Evolutionary conservation across 2,888 invertebrate genomes (phyloP).

Genomic region (Oeneis ivallda): DNA sequence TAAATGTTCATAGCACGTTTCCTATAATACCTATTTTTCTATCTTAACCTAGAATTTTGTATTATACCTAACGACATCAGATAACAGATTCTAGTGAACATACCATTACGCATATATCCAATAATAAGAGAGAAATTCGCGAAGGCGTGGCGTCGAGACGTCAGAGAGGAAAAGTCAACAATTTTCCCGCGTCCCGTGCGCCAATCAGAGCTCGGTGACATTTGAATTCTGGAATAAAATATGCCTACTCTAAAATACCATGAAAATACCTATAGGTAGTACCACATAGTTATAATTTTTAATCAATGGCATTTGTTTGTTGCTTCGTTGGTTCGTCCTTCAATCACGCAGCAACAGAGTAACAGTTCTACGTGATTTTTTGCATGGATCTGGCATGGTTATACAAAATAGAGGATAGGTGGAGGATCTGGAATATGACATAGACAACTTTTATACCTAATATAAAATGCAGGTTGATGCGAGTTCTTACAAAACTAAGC

Average conservation of each 20-base stretch:
- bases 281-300: neutral
- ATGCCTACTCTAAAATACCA: neutral
- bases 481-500: no score
- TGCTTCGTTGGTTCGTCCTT: no score
- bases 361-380: no score
- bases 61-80: neutral
- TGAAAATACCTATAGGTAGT: no score
- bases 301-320: no score
- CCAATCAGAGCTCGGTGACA: conserved; percentile 46
- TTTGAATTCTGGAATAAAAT: conserved; percentile 27
- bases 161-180: conserved; percentile 78
- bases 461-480: no score
- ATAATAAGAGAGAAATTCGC: conserved; percentile 55
- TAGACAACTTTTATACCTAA: no score
- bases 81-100: neutral
- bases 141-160: conserved; percentile 65
- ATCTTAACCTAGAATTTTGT: neutral
- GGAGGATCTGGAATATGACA: no score
- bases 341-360: no score
- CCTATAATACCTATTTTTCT: neutral
- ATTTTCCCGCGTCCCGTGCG: conserved; percentile 56
- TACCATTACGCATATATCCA: conserved; percentile 48
- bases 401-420: no score
- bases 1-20: neutral
- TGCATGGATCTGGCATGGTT: no score